Conservation (phyloP, 2,797 vertebrate genomes). For the Geotria australis region DNA sequence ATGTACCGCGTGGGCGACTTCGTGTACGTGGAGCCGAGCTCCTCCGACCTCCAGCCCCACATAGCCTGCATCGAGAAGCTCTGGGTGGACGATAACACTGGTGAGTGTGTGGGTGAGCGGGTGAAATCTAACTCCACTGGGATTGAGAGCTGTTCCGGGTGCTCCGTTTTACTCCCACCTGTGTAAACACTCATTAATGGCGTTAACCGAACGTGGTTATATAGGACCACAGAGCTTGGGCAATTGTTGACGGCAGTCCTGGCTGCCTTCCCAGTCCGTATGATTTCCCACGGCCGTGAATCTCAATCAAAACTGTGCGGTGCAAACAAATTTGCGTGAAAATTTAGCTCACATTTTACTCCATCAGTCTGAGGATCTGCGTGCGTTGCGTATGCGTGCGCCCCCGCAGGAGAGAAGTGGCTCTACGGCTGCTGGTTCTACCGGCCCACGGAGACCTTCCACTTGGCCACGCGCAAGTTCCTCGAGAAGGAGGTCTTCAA, state of each 20-base stretch:
- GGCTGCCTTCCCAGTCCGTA: too few species aligned
- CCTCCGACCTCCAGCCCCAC: constrained; percentile 61
- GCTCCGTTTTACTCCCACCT: too few species aligned
- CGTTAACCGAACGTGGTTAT: too few species aligned
- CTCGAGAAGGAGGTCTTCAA: constrained; percentile 96
- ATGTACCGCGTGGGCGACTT: constrained; percentile 94
- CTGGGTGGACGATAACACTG: constrained; percentile 62
- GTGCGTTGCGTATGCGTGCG: background rate
- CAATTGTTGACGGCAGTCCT: too few species aligned
- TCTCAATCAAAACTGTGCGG: too few species aligned
- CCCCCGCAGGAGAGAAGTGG: constrained; percentile 58
- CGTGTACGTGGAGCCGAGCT: constrained; percentile 79
- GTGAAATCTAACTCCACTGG: background rate
- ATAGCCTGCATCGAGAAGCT: constrained; percentile 91
- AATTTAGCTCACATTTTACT: too few species aligned
- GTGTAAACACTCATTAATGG: too few species aligned
- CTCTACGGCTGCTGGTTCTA: constrained; percentile 97
- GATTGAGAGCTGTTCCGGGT: too few species aligned
- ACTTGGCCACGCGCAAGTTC: constrained; percentile 86
- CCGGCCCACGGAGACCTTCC: constrained; percentile 86
- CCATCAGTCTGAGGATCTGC: background rate
- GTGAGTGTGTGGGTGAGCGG: constrained; percentile 13
- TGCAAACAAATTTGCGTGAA: too few species aligned
- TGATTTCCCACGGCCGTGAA: too few species aligned
- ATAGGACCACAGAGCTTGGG: too few species aligned